phyloP scores from a whole-genome alignment of 2,797 vertebrate species.

The Gephyroberyx darwinii region DNA sequence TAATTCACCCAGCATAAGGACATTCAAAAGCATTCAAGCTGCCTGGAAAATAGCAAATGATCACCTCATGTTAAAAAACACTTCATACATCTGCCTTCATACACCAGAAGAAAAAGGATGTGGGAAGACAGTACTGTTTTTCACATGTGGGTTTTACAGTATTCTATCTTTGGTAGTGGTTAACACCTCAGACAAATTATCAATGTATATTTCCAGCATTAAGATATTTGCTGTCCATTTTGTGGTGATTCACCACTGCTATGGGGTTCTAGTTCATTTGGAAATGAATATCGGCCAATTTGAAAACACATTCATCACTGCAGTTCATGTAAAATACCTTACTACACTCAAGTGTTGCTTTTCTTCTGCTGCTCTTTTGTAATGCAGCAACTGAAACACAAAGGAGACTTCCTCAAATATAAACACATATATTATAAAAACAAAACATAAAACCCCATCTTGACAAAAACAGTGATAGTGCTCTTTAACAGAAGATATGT shows the following conservation, averaged over 20 bases:
- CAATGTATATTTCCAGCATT: slow-evolving; percentile 57
- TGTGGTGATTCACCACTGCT: slow-evolving; percentile 37
- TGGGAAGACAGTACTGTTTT: slow-evolving; percentile 11
- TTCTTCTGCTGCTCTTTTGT: not conserved
- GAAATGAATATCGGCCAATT: slow-evolving; percentile 42
- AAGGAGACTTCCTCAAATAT: too few species aligned
- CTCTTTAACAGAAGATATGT: not conserved
- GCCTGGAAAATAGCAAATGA: slow-evolving; percentile 20
- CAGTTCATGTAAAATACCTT: slow-evolving; percentile 45
- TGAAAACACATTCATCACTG: slow-evolving; percentile 55
- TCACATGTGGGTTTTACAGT: slow-evolving; percentile 41
- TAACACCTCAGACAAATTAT: slow-evolving; percentile 58
- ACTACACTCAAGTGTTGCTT: not conserved
- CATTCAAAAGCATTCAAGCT: slow-evolving; percentile 24
- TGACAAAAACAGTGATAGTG: slow-evolving; percentile 8
- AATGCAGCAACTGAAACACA: not conserved
- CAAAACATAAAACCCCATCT: not conserved
- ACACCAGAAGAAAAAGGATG: slow-evolving; percentile 3
- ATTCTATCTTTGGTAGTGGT: slow-evolving; percentile 59
- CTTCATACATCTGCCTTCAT: slow-evolving; percentile 5
- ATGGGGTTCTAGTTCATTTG: not conserved
- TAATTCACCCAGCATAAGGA: slow-evolving; percentile 13
- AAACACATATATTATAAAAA: not conserved
- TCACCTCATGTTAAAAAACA: not conserved
- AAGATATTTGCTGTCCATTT: slow-evolving; percentile 41